Percentiles rank a stretch among this genome's conserved stretches.
phyloP scores from a whole-genome alignment of 2,888 invertebrate genomes.

The Ormia ochracea region DNA sequence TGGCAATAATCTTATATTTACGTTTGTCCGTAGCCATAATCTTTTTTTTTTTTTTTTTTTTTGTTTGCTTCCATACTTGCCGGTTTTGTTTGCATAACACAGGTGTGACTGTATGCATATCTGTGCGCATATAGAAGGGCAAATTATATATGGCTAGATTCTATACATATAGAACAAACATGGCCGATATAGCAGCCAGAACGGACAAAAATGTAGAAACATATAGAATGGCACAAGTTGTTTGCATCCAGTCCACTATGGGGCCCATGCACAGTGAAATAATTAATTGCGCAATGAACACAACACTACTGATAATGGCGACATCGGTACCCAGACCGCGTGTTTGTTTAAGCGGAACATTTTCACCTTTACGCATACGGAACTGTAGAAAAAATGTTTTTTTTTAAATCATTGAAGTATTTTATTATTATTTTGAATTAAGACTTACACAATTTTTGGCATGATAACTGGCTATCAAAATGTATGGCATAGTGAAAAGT shows the following conservation, averaged over 20 bases:
- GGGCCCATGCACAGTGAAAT: constrained; percentile 75
- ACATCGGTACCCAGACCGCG: constrained; percentile 77
- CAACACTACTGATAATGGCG: constrained; percentile 77
- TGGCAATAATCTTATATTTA: background rate
- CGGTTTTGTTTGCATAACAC: background rate
- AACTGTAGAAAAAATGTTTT: constrained; percentile 68
- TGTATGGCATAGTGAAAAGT: constrained; percentile 77
- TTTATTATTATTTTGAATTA: background rate
- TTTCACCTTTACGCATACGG: constrained; percentile 72
- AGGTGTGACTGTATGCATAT: background rate
- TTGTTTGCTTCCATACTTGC: background rate
- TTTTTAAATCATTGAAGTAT: background rate
- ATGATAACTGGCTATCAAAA: constrained; percentile 76
- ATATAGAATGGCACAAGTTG: constrained; percentile 75
- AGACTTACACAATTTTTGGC: constrained; percentile 76
- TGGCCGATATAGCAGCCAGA: constrained; percentile 75
- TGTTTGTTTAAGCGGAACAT: constrained; percentile 73
- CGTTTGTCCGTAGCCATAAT: background rate
- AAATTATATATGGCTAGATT: background rate
- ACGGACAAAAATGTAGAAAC: constrained; percentile 74
- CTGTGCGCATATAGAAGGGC: background rate
- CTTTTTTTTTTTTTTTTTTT: background rate
- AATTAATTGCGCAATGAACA: constrained; percentile 76
- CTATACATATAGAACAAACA: constrained; percentile 75
- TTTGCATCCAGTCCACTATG: constrained; percentile 71